Conservation (phyloP, 2,113 vertebrate genomes). For the Lepus europaeus region DNA sequence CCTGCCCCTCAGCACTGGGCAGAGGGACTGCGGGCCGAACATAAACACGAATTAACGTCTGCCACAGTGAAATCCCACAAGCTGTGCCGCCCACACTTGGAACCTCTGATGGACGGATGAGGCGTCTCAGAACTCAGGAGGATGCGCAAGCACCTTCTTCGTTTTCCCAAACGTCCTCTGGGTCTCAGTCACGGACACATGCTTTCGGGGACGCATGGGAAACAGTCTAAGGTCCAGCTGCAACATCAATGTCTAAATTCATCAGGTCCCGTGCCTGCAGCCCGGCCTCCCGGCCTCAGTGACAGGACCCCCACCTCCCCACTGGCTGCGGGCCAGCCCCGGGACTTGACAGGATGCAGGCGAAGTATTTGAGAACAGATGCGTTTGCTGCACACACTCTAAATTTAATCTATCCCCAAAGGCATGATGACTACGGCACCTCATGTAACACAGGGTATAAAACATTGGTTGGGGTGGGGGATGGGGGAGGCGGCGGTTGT, state of each 20-base stretch:
- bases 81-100: neutral
- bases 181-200: slow-evolving; percentile 2
- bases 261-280: slow-evolving; percentile 42
- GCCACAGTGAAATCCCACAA: slow-evolving; percentile 6
- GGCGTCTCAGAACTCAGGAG: neutral
- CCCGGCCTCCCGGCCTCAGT: slow-evolving; percentile 63
- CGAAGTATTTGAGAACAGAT: slow-evolving; percentile 71
- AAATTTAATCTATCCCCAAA: slow-evolving; percentile 77
- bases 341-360: slow-evolving; percentile 70
- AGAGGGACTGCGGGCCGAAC: neutral
- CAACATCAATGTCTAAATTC: slow-evolving; percentile 66
- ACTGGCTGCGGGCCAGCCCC: slow-evolving; percentile 59
- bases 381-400: slow-evolving; percentile 61
- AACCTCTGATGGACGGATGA: slow-evolving; percentile 21
- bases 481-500: neutral
- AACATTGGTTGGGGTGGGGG: neutral
- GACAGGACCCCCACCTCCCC: slow-evolving; percentile 69
- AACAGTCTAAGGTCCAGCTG: slow-evolving; percentile 51
- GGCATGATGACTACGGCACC: slow-evolving; percentile 67
- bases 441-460: slow-evolving; percentile 43
- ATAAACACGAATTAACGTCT: neutral
- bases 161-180: slow-evolving; percentile 35
- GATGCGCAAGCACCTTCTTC: slow-evolving; percentile 45
- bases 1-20: neutral
- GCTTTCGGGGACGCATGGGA: slow-evolving; percentile 62